These are phyloP conservation scores for Copsychus sechellarum DNA, from an alignment of 2,113 vertebrate genomes.

Conservation along the genomic window DNA sequence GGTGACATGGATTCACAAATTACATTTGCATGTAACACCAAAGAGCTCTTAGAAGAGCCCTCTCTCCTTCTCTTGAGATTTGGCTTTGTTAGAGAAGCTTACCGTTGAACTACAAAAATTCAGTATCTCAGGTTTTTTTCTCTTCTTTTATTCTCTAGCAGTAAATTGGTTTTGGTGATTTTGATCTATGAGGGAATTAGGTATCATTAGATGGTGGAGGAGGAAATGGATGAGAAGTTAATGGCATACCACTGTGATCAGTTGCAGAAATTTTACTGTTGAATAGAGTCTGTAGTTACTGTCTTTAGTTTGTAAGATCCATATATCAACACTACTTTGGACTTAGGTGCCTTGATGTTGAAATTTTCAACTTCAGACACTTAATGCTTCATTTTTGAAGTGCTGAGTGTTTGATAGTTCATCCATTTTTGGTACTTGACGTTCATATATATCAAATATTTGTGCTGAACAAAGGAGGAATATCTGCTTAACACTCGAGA, in stretches of 20 bases:
- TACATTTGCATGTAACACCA: not conserved
- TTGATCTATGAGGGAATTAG: constrained; percentile 50
- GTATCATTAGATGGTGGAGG: constrained; percentile 1
- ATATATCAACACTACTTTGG: not conserved
- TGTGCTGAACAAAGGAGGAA: not conserved
- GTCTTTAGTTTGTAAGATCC: not conserved
- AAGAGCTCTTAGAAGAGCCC: not conserved
- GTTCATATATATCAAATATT: not conserved
- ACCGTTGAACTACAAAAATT: not conserved
- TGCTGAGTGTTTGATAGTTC: not conserved
- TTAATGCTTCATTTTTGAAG: not conserved
- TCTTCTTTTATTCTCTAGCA: not conserved
- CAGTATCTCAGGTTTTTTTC: not conserved
- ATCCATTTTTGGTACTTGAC: not conserved
- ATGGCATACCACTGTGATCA: constrained; percentile 9
- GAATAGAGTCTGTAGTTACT: not conserved
- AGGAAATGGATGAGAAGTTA: constrained; percentile 35
- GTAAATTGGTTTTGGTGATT: constrained; percentile 31
- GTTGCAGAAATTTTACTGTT: constrained; percentile 32
- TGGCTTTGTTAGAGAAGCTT: not conserved
- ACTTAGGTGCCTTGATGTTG: not conserved
- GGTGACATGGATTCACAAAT: not conserved
- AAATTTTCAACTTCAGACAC: not conserved
- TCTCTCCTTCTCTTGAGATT: not conserved
- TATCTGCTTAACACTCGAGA: not conserved